Evolutionary conservation across 2,797 vertebrate species (phyloP).

Genomic region (Manis crassicaudata): DNA sequence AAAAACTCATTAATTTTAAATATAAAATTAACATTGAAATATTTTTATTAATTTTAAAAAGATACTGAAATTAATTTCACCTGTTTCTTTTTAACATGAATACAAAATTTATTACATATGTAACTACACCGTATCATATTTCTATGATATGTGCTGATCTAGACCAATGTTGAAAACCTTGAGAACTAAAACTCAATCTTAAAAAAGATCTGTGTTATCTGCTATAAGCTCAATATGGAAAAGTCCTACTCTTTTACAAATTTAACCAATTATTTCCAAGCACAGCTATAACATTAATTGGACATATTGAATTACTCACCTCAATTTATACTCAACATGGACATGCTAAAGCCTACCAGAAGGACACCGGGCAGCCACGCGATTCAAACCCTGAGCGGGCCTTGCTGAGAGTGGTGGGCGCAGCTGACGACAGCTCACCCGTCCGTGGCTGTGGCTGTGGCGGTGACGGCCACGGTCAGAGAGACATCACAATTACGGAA

Average conservation of each 20-base stretch:
- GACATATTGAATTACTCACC: conserved; percentile 22
- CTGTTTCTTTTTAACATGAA: neutral
- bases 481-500: conserved; percentile 34
- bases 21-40: conserved; percentile 16
- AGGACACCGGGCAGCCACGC: neutral
- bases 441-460: neutral
- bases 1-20: neutral
- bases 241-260: conserved; percentile 20
- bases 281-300: neutral
- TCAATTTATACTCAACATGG: conserved; percentile 16
- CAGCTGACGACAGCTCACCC: conserved; percentile 16
- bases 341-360: conserved; percentile 45
- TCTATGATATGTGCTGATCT: neutral
- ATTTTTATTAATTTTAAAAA: conserved; percentile 18
- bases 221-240: conserved; percentile 8
- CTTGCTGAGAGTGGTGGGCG: conserved; percentile 39
- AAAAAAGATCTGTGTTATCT: conserved; percentile 1
- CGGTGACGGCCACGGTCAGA: neutral
- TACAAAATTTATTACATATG: neutral
- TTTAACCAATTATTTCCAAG: conserved; percentile 28
- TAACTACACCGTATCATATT: neutral
- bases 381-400: conserved; percentile 28
- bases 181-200: conserved; percentile 24
- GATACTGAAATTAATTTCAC: conserved; percentile 27
- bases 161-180: conserved; percentile 41